These are phyloP conservation scores for Salmo trutta DNA, from an alignment of 2,797 vertebrate species.

Conservation along the genomic window DNA sequence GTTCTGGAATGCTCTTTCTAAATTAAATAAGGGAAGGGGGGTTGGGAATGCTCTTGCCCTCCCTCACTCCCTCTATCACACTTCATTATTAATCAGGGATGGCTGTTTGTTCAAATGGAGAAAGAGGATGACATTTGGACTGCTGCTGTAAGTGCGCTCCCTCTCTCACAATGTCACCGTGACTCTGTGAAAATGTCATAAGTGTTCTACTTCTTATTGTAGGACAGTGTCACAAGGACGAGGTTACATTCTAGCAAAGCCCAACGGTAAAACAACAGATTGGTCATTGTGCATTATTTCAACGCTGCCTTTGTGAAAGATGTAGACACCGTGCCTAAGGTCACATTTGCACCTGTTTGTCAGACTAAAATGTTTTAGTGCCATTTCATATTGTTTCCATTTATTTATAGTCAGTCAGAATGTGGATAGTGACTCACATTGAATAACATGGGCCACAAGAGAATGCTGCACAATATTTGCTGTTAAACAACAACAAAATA, in stretches of 20 bases:
- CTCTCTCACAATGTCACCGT: constrained; percentile 33
- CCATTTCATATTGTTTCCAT: too few species aligned
- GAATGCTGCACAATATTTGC: too few species aligned
- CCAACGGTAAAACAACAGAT: constrained; percentile 2
- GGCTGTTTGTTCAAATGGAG: constrained; percentile 46
- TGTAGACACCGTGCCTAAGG: constrained; percentile 2
- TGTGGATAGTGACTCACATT: neutral
- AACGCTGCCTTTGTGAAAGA: constrained; percentile 6
- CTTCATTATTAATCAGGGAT: constrained; percentile 61
- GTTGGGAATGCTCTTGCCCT: neutral
- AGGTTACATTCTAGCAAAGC: neutral
- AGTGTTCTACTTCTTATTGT: constrained; percentile 7
- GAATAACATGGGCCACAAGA: too few species aligned
- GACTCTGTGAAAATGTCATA: constrained; percentile 28
- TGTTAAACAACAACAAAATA: too few species aligned
- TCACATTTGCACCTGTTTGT: neutral
- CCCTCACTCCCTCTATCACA: neutral
- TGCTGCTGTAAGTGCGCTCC: constrained; percentile 46
- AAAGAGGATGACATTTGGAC: constrained; percentile 59
- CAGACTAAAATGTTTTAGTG: neutral
- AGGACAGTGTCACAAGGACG: constrained; percentile 11
- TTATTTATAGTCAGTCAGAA: neutral
- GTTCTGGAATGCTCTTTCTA: constrained; percentile 32
- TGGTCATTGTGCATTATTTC: neutral
- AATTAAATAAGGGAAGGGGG: constrained; percentile 31